Percentiles rank a stretch among this genome's conserved stretches.
Evolutionary conservation across 2,113 vertebrate genomes (phyloP).

Genomic region (Mustela nigripes): DNA sequence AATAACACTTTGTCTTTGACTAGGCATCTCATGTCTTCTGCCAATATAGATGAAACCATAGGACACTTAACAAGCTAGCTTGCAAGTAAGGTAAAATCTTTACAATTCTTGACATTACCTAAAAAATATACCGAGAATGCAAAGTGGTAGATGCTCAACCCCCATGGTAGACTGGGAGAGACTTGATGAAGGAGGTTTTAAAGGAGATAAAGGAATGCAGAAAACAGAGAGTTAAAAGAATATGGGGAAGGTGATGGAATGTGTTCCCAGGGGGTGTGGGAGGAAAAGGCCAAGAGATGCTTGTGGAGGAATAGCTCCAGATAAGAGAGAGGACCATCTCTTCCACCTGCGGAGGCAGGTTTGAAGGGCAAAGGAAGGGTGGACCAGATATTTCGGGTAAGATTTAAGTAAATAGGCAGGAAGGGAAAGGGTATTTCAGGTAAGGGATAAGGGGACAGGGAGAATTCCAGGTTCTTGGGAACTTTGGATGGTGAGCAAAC

Average conservation of each 20-base stretch:
- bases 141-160: neutral
- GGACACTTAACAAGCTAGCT: neutral
- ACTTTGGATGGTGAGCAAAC: neutral
- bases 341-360: neutral
- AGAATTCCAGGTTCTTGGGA: neutral
- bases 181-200: neutral
- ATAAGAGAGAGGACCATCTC: neutral
- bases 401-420: neutral
- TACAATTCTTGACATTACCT: neutral
- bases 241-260: neutral
- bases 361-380: neutral
- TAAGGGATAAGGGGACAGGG: neutral
- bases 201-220: neutral
- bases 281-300: neutral
- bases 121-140: neutral
- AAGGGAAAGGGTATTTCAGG: neutral
- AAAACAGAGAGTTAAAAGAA: neutral
- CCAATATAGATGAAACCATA: neutral
- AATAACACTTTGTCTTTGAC: constrained; percentile 3
- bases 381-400: neutral
- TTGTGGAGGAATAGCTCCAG: neutral
- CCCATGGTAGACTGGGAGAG: neutral
- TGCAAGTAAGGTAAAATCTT: neutral
- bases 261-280: neutral
- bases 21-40: neutral